Base-by-base conservation (phyloP, 1,140 invertebrate species). In the Andrena cerasifolii region DNA sequence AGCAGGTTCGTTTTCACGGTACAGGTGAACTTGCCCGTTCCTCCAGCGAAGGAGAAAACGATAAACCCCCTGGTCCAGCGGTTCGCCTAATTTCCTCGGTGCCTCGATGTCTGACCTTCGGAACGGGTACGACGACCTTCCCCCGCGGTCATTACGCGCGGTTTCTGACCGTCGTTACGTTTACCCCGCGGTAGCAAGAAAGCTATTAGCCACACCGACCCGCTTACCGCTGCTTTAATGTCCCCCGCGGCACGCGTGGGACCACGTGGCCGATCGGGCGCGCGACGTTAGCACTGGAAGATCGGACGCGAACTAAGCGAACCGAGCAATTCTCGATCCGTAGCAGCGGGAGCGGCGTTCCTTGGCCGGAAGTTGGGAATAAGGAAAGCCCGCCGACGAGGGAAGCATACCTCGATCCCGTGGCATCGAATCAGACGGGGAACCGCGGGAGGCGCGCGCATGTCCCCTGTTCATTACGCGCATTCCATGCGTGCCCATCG, bases 231-330 rank as follows among this genome's bases (percentile, higher is more conserved):
- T 5, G 68, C n/a, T 31, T 1, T 18, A n/a, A 21, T 12, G 10
- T 61, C n/a, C 26, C n/a, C 6, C 6, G n/a, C 10, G 3, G 24
- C 31, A 33, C 28, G 21, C 18, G 40, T 31, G 16, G 2, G 16
- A 75, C 33, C 73, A 75, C 73, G 73, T 75, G 73, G 72, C 33
- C 72, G 72, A 31, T 56, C 40, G 33, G 18, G 2, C 28, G n/a
- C 18, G 26, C 56, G 43, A 62, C 28, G 40, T 53, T 51, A 63
- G 3, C 45, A 43, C 18, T 12, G 14, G 59, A 8, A 16, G 24
- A n/a, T 56, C 36, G 36, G 12, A 28, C 51, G 24, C 16, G 26
- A 14, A 71, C 40, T 59, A 45, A 65, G 21, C 18, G 31, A 36
- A 21, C 16, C 2, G 21, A 51, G 51, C 26, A 16, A 53, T 28